phyloP scores from a whole-genome alignment of 2,888 invertebrate genomes.

The Calliopum simillimum region DNA sequence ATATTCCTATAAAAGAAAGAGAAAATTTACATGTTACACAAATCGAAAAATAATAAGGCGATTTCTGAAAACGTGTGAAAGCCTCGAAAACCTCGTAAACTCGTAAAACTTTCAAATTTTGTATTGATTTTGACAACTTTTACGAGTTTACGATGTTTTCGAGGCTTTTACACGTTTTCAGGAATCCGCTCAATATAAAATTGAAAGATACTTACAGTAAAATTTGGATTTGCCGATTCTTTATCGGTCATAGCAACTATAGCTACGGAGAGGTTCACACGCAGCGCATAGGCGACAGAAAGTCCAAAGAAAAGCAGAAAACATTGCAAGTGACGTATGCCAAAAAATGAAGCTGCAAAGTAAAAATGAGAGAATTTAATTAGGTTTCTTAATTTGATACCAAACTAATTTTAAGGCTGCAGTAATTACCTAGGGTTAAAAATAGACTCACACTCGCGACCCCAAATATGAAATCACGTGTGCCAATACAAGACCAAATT shows the following conservation, averaged over 20 bases:
- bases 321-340: constrained; percentile 74
- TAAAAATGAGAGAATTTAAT: constrained; percentile 1
- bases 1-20: constrained; percentile 68
- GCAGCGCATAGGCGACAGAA: constrained; percentile 73
- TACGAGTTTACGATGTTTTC: too few species aligned
- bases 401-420: too few species aligned
- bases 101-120: too few species aligned
- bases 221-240: constrained; percentile 55
- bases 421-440: too few species aligned
- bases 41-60: neutral
- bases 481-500: too few species aligned
- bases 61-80: too few species aligned
- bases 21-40: neutral
- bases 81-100: too few species aligned
- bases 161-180: too few species aligned
- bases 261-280: constrained; percentile 79
- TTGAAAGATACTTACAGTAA: constrained; percentile 54
- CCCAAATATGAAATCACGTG: too few species aligned
- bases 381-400: neutral
- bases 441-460: too few species aligned
- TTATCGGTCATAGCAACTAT: constrained; percentile 79
- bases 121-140: too few species aligned
- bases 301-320: constrained; percentile 72
- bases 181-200: too few species aligned
- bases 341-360: constrained; percentile 59